Percentiles rank a stretch among this genome's conserved stretches.
phyloP scores from a whole-genome alignment of 1,140 invertebrate genomes.

The Alviniconcha marisindica region DNA sequence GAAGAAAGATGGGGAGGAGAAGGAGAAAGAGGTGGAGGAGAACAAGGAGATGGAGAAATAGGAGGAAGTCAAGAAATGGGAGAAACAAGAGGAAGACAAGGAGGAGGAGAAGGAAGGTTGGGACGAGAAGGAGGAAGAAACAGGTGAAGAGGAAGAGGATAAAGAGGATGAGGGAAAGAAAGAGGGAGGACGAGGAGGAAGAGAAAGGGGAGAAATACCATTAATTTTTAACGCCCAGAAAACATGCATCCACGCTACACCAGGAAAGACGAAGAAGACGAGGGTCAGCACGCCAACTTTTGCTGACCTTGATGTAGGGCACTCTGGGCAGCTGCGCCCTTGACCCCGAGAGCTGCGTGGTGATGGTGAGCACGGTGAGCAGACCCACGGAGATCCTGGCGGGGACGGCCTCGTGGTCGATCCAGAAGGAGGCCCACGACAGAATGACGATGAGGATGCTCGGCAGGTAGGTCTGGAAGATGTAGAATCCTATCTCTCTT shows the following conservation, averaged over 20 bases:
- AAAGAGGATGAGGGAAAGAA: neutral
- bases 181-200: neutral
- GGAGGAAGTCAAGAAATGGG: no score
- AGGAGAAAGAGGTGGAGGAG: neutral
- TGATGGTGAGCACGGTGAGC: slow-evolving; percentile 72
- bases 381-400: slow-evolving; percentile 63
- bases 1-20: neutral
- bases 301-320: slow-evolving; percentile 76
- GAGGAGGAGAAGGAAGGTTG: no score
- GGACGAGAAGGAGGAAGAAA: neutral
- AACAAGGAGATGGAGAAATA: neutral
- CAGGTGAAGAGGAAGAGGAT: neutral
- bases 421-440: slow-evolving; percentile 56
- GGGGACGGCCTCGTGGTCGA: slow-evolving; percentile 60
- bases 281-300: no score
- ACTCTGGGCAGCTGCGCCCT: slow-evolving; percentile 69
- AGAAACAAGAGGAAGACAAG: no score
- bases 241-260: no score
- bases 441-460: slow-evolving; percentile 52
- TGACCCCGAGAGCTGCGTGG: slow-evolving; percentile 67
- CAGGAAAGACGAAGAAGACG: no score
- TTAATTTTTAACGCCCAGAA: no score
- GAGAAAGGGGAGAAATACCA: no score
- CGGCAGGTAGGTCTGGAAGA: slow-evolving; percentile 55
- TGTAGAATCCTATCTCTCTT: slow-evolving; percentile 52